These are phyloP conservation scores for Girardinus metallicus DNA, from an alignment of 2,797 vertebrate genomes.

Conservation along the genomic window DNA sequence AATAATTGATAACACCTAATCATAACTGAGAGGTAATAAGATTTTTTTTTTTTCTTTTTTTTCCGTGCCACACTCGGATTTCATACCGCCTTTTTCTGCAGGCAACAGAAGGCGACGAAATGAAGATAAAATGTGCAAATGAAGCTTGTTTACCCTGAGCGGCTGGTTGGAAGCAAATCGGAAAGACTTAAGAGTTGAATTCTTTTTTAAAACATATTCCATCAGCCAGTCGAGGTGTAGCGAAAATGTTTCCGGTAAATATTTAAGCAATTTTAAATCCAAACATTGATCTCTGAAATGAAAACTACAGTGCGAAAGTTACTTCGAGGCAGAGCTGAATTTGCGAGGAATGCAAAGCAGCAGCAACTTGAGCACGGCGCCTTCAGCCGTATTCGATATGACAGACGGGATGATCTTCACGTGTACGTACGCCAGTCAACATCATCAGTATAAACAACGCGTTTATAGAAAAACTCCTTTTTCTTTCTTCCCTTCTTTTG, in stretches of 20 bases:
- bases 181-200: constrained; percentile 17
- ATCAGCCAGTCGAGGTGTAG: constrained; percentile 7
- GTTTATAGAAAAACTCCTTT: constrained; percentile 37
- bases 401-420: constrained; percentile 31
- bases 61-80: constrained; percentile 15
- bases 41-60: constrained; percentile 40
- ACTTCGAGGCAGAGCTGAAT: constrained; percentile 23
- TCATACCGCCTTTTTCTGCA: constrained; percentile 34
- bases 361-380: constrained; percentile 7
- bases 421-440: constrained; percentile 48
- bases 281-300: constrained; percentile 25
- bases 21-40: constrained; percentile 67
- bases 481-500: not conserved
- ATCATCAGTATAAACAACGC: constrained; percentile 48
- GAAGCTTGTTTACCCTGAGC: constrained; percentile 28
- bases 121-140: constrained; percentile 41
- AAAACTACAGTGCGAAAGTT: constrained; percentile 8
- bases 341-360: constrained; percentile 27
- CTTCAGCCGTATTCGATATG: constrained; percentile 9
- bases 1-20: constrained; percentile 73
- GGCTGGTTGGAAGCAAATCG: constrained; percentile 14
- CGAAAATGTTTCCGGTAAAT: constrained; percentile 23
- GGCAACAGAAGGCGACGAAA: constrained; percentile 28
- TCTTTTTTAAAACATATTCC: constrained; percentile 16
- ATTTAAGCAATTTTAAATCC: constrained; percentile 30